Base-by-base conservation (phyloP, 2,113 vertebrate genomes). In the Penelope pileata region DNA sequence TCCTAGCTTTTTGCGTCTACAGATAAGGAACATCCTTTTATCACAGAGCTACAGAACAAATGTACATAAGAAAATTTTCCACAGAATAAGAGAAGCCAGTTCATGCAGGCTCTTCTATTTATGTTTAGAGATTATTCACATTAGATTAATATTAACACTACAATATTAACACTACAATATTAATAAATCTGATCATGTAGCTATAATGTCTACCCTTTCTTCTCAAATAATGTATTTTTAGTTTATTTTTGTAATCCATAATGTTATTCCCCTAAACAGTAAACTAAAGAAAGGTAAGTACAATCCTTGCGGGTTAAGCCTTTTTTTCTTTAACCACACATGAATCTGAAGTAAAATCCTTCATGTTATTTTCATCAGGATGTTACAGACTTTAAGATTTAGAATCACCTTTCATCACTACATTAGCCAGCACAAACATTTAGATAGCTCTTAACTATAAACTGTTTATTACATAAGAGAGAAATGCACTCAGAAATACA, bases 401-500 rank as follows among this genome's bases (percentile, higher is more conserved):
- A 94, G 76, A 96, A 96, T 84, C 54, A 84, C 63, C 88, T 96
- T 92, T 94, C 94, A 85, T 87, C 79, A 88, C 56, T 79, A 38
- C 70, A 91, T 91, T 96, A 92, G 51, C 84, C 84, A 96, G 69
- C 84, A 79, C 82, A 96, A 97, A 97, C 93, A 94, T 92, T 91
- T 76, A 93, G 88, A 91, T 95, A 91, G 80, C 22, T 80, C 81
- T 63, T 78, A 94, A 94, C 83, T 96, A 56, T 96, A 96, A 96
- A 94, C 77, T 96, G 95, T 96, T 97, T 97, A 96, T 94, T 94
- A 95, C 68, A 51, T 84, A 91, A 93, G 78, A 90, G 27, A 93
- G 86, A 97, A 97, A 95, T 72, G 83, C 93, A 91, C 91, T 96
- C 88, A 94, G 96, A 96, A 94, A 96, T 75, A 95, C 47, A 96